Percentiles rank a stretch among this genome's conserved stretches.
phyloP scores from a whole-genome alignment of 2,113 vertebrate species.

The Odontophorus gujanensis region DNA sequence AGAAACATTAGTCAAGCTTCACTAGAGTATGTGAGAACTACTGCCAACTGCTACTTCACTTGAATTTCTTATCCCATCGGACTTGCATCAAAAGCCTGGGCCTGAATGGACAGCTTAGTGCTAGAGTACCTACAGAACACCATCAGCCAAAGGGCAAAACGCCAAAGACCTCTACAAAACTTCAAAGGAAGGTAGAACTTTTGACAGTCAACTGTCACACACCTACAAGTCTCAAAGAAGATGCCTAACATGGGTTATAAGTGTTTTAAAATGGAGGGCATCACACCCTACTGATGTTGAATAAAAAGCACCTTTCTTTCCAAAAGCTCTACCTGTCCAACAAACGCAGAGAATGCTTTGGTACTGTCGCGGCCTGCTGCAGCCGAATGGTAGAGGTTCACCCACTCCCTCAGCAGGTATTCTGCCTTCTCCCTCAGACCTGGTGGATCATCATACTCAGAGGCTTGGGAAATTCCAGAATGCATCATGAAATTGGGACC shows the following conservation, averaged over 20 bases:
- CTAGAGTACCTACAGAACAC: background rate
- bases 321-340: constrained; percentile 95
- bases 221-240: constrained; percentile 10
- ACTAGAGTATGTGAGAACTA: background rate
- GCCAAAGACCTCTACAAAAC: background rate
- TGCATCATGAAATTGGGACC: constrained; percentile 99
- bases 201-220: background rate
- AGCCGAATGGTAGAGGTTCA: constrained; percentile 98
- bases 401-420: constrained; percentile 97
- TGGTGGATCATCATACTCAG: constrained; percentile 97
- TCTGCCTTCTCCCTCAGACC: constrained; percentile 98
- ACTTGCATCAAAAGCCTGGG: background rate
- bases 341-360: constrained; percentile 99
- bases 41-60: background rate
- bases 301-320: constrained; percentile 88
- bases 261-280: constrained; percentile 70
- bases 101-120: background rate
- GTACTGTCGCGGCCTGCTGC: constrained; percentile 98
- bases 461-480: constrained; percentile 98
- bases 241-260: constrained; percentile 59
- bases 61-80: background rate
- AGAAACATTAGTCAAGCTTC: background rate
- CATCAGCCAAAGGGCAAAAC: background rate
- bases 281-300: constrained; percentile 81
- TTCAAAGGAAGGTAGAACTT: background rate